Evolutionary conservation across 2,888 invertebrate genomes (phyloP).

Genomic region (Hyposoter dolosus): DNA sequence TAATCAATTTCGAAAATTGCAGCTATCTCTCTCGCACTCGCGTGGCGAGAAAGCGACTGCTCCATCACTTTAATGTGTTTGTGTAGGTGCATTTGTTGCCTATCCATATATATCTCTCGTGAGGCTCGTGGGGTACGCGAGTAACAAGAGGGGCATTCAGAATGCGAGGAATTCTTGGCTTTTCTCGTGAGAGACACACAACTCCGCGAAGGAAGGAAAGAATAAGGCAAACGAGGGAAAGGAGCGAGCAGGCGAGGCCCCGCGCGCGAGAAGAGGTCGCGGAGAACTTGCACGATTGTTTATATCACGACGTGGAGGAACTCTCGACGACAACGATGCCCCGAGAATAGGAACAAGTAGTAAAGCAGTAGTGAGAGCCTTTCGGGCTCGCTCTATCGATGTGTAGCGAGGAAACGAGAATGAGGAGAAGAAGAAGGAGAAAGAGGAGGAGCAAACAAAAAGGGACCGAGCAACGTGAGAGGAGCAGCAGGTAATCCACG

Average conservation of each 20-base stretch:
- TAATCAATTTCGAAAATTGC: too few relatives aligned
- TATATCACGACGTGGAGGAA: constrained; percentile 56
- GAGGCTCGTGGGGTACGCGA: constrained; percentile 5
- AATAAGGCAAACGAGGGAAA: constrained; percentile 66
- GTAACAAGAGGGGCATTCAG: constrained; percentile 55
- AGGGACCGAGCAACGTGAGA: constrained; percentile 48
- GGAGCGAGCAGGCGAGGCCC: constrained; percentile 13
- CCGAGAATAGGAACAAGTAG: constrained; percentile 6
- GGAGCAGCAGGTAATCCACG: constrained; percentile 59
- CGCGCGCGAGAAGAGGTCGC: not conserved
- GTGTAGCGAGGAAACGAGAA: constrained; percentile 6
- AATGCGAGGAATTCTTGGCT: constrained; percentile 75
- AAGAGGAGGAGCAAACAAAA: constrained; percentile 28
- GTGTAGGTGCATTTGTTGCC: not conserved
- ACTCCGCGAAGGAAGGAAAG: constrained; percentile 68
- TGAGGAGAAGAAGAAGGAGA: constrained; percentile 19
- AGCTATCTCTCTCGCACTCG: too few relatives aligned
- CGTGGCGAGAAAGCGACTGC: too few relatives aligned
- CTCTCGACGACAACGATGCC: constrained; percentile 23
- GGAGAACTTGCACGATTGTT: constrained; percentile 52
- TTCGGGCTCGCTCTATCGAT: not conserved
- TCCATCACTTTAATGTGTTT: not conserved
- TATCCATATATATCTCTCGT: constrained; percentile 15
- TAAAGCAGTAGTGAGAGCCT: constrained; percentile 4
- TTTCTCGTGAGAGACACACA: constrained; percentile 67